Evolutionary conservation across 2,113 vertebrate genomes (phyloP), one percentile per base, ranked within the genome.

Genomic region (Oxygymnocypris stewartii): DNA sequence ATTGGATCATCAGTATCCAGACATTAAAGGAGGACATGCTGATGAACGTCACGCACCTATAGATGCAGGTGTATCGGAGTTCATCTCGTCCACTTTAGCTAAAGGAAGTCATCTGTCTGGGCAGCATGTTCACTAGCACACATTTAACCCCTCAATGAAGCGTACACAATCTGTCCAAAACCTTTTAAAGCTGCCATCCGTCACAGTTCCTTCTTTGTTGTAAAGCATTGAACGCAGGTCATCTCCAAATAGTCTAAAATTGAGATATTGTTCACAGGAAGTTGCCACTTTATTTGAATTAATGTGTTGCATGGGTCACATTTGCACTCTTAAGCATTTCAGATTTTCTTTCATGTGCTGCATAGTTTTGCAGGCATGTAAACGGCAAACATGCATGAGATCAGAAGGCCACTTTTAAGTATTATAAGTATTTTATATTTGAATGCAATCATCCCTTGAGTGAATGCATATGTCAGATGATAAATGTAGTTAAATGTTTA

Each of bases 111-210:
- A 81, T 89, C 84, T 88, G 71, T 88, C 84, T 84, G 37, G 51
- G 61, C 75, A 69, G 79, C 79, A 85, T 54, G 84, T 87, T 69
- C 47, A 51, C 47, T 82, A 65, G 40, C 87, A 86, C 59, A 82
- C 90, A 90, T 92, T 88, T 84, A 87, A 84, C 86, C 90, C 84
- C 78, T 82, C 77, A 84, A 69, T 87, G 59, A 83, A 90, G 91
- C 91, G 85, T 91, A 92, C 85, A 90, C 90, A 89, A 86, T 90
- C 90, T 92, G 90, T 92, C 92, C 74, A 90, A 94, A 94, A 93
- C 89, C 91, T 93, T 94, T 93, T 93, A 94, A 79, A 93, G 67
- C 18, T 28, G 73, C 85, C 86, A 92, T 93, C 92, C 81, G 82
- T 92, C 91, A 88, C 78, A 35, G 79, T 25, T 63, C 85, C 87